A percentile compares a stretch with the other conserved stretches of the same genome.
Evolutionary conservation across 2,888 invertebrate genomes (phyloP).

Genomic region (Deilephila porcellus): DNA sequence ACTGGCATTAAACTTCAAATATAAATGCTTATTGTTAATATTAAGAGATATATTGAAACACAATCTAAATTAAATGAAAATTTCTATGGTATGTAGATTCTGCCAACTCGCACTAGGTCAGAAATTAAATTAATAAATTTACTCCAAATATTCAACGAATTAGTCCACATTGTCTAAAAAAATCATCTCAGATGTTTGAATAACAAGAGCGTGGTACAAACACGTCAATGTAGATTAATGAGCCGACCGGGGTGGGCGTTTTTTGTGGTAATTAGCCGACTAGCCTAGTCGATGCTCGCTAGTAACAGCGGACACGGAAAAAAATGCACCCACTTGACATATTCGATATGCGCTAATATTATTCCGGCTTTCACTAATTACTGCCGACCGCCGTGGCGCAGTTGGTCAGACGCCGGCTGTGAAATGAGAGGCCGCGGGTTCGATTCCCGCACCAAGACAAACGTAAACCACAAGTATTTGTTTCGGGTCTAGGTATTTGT

Average conservation of each 20-base stretch:
- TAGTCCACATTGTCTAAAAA: not conserved
- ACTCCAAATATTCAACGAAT: not conserved
- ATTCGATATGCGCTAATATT: conserved; percentile 17
- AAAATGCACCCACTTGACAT: conserved; percentile 30
- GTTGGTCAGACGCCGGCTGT: not conserved
- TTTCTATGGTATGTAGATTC: too few relatives aligned
- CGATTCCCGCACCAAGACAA: too few relatives aligned
- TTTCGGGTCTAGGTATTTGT: too few relatives aligned
- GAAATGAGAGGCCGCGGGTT: too few relatives aligned
- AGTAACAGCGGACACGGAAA: conserved; percentile 29
- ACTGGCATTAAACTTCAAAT: too few relatives aligned
- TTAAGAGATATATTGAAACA: too few relatives aligned
- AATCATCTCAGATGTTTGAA: not conserved
- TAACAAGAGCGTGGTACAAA: conserved; percentile 46
- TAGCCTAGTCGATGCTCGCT: conserved; percentile 5
- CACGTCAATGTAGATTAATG: conserved; percentile 78
- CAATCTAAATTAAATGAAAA: too few relatives aligned
- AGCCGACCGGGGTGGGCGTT: conserved; percentile 67
- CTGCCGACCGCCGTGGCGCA: not conserved
- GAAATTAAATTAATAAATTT: not conserved
- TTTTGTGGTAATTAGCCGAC: conserved; percentile 75
- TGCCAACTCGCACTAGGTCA: too few relatives aligned
- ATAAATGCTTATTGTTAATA: too few relatives aligned
- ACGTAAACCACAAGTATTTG: too few relatives aligned
- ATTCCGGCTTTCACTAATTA: conserved; percentile 30